A percentile compares a stretch with the other conserved stretches of the same genome.
Evolutionary conservation across 1,140 invertebrate species (phyloP).

Genomic region (Drosophila kepulauana): DNA sequence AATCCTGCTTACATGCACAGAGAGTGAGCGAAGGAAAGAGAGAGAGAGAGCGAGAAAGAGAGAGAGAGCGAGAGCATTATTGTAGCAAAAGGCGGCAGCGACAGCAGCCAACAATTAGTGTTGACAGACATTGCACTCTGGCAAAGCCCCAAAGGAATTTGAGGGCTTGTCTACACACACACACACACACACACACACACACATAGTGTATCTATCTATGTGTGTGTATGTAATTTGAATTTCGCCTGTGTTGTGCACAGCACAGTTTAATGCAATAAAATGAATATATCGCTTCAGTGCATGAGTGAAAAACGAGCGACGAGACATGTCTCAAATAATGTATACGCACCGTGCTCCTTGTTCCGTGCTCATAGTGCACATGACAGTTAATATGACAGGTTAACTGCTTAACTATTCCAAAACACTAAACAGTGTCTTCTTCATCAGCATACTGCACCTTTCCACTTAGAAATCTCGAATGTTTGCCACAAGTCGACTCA

Average conservation of each 20-base stretch:
- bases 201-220: slow-evolving; percentile 7
- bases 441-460: background rate
- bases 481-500: background rate
- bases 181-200: slow-evolving; percentile 38
- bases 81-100: slow-evolving; percentile 73
- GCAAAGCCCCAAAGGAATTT: slow-evolving; percentile 74
- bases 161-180: slow-evolving; percentile 69
- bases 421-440: background rate
- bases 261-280: slow-evolving; percentile 36
- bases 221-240: slow-evolving; percentile 43
- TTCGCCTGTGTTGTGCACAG: slow-evolving; percentile 16
- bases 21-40: slow-evolving; percentile 4
- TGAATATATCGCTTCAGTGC: slow-evolving; percentile 5
- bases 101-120: slow-evolving; percentile 82
- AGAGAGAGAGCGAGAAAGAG: slow-evolving; percentile 22
- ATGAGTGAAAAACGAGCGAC: slow-evolving; percentile 21
- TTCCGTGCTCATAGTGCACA: slow-evolving; percentile 8
- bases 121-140: slow-evolving; percentile 82
- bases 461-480: background rate
- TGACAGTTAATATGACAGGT: slow-evolving; percentile 38
- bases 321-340: slow-evolving; percentile 3
- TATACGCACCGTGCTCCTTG: background rate
- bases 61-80: slow-evolving; percentile 55
- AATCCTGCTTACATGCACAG: slow-evolving; percentile 38
- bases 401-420: slow-evolving; percentile 7